Percentiles rank a stretch among this genome's conserved stretches.
Evolutionary conservation across 2,113 vertebrate genomes (phyloP).

Genomic region (Grantiella picta): DNA sequence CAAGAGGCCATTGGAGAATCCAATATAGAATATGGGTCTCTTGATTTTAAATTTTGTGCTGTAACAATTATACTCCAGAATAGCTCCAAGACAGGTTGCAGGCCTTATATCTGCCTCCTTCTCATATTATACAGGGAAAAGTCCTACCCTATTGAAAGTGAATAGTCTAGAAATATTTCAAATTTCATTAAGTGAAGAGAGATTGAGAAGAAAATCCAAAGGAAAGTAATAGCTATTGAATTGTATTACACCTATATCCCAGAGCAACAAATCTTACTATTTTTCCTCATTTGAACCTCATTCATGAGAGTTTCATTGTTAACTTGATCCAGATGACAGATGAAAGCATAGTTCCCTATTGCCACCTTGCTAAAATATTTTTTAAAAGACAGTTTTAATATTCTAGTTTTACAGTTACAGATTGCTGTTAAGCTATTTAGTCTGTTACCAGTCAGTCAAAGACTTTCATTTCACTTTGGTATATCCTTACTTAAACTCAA

Average conservation of each 20-base stretch:
- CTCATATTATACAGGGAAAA: background rate
- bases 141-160: background rate
- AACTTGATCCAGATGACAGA: slow-evolving; percentile 77
- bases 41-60: background rate
- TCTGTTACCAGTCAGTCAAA: slow-evolving; percentile 73
- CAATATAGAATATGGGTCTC: background rate
- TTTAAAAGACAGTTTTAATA: slow-evolving; percentile 73
- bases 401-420: slow-evolving; percentile 72
- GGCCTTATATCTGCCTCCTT: background rate
- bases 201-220: slow-evolving; percentile 42
- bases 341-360: slow-evolving; percentile 72
- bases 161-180: slow-evolving; percentile 44
- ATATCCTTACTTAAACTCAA: slow-evolving; percentile 62
- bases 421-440: slow-evolving; percentile 71
- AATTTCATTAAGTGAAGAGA: slow-evolving; percentile 36
- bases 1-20: background rate
- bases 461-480: slow-evolving; percentile 68
- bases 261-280: slow-evolving; percentile 63
- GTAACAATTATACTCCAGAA: background rate
- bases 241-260: slow-evolving; percentile 62
- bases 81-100: background rate
- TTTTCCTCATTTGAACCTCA: slow-evolving; percentile 72
- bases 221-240: slow-evolving; percentile 49
- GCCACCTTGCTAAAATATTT: slow-evolving; percentile 78
- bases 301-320: slow-evolving; percentile 69